A percentile compares a stretch with the other conserved stretches of the same genome.
Evolutionary conservation across 2,113 vertebrate genomes (phyloP).

Genomic region (Potamarius usumacintae): DNA sequence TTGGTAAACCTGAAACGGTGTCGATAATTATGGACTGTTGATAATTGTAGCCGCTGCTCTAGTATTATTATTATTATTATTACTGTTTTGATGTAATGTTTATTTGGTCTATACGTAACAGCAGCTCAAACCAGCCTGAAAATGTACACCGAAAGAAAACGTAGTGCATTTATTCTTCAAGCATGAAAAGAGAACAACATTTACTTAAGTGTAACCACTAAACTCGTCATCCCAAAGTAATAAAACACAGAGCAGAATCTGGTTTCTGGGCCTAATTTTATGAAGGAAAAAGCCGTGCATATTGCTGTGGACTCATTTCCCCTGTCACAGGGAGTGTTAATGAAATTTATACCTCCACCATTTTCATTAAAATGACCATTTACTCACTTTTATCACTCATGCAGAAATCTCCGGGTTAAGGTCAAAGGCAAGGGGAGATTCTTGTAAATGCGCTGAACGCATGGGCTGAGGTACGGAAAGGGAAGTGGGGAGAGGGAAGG

Average conservation of each 20-base stretch:
- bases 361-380: conserved; percentile 54
- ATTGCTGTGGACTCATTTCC: conserved; percentile 28
- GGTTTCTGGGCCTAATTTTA: conserved; percentile 42
- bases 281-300: conserved; percentile 3
- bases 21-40: no score
- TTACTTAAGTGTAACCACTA: conserved; percentile 17
- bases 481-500: neutral
- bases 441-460: neutral
- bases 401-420: conserved; percentile 47
- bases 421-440: conserved; percentile 51
- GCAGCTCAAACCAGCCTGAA: neutral
- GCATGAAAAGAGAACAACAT: conserved; percentile 14
- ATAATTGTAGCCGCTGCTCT: no score
- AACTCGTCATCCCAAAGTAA: neutral
- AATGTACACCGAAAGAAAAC: neutral
- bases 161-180: neutral
- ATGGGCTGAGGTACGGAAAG: neutral
- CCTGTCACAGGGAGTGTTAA: conserved; percentile 43
- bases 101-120: neutral
- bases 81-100: neutral
- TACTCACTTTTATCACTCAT: conserved; percentile 50
- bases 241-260: conserved; percentile 13
- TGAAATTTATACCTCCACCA: conserved; percentile 43
- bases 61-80: no score
- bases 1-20: no score